Evolutionary conservation across 2,888 invertebrate genomes (phyloP), one percentile per base, ranked within the genome.

Genomic region (Cremastinae sp.): DNA sequence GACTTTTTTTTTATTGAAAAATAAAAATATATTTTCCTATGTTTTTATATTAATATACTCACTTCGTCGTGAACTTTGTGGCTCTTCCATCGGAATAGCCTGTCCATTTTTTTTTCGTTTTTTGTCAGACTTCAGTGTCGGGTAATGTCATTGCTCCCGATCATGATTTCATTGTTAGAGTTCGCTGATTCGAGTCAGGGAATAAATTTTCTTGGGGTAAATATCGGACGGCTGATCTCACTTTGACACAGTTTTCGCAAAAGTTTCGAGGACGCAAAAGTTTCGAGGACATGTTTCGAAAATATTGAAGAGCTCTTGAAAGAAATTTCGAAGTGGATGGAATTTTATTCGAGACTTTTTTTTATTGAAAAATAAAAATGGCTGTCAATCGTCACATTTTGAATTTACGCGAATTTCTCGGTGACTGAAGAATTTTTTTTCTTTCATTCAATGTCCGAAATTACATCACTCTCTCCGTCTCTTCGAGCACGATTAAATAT

Each of bases 61-160:
- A 88, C 88, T 68, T 88, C 84, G 37, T 85, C 87, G 68, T 85
- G 85, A 66, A 83, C 82, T 84, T 87, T 88, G 82, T 88, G 86
- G 81, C 87, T 88, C 78, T 88, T 88, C 88, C 88, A 88, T 20
- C 88, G 86, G 79, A 88, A 88, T 78, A 88, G 81, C 78, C 86
- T 82, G 74, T 88, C 88, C 88, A 88, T 88, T 80, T 83, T 82
- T 73, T 61, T 69, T 55, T 45, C 22, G 66, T 9, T 16, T 35
- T 10, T 37, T 18, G 47, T 37, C 12, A 56, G 47, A 55, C 41
- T 35, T 14, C 64, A 45, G 69, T 45, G 64, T 37, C 62, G 69
- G n/a, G n/a, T 47, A 53, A 37, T 59, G 43, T 45, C 49, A 22
- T 47, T 45, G 61, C 61, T 61, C 65, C 61, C 74, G 77, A 47